Percentiles rank a stretch among this genome's conserved stretches.
These are phyloP conservation scores for Caenorhabditis drosophilae DNA, from an alignment of 2,888 invertebrate species.

Conservation along the genomic window DNA sequence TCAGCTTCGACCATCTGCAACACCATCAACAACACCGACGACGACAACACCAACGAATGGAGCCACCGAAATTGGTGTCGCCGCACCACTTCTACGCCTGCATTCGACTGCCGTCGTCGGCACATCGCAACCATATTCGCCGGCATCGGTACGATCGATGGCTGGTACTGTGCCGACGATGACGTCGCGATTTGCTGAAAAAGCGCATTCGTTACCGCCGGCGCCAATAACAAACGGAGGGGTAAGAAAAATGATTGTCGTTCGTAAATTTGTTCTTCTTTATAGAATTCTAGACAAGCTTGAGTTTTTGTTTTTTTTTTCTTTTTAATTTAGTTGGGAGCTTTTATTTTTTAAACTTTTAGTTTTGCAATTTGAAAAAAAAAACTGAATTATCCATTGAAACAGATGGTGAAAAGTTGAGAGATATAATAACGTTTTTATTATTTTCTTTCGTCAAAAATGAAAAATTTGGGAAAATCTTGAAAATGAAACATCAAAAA, in stretches of 20 bases:
- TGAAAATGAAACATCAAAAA: no score
- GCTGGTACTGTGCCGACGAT: constrained; percentile 29
- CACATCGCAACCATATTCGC: constrained; percentile 21
- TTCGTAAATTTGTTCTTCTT: background rate
- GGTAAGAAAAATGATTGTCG: constrained; percentile 4
- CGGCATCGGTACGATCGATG: constrained; percentile 16
- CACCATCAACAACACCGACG: constrained; percentile 1
- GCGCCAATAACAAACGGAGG: constrained; percentile 9
- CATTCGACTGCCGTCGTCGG: no score
- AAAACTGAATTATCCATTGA: background rate
- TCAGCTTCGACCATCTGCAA: background rate
- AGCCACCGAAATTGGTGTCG: no score
- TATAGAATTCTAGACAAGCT: no score
- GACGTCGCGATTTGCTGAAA: constrained; percentile 27
- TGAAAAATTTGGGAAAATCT: no score
- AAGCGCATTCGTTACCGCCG: constrained; percentile 29
- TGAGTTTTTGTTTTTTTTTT: no score
- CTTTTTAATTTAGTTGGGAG: background rate
- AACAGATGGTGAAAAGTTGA: no score
- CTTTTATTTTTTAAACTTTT: background rate
- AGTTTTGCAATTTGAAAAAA: background rate
- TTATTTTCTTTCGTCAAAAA: no score
- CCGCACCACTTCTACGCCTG: no score
- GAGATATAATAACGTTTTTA: no score
- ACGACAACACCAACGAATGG: constrained; percentile 13